Conservation (phyloP, 1,140 invertebrate species). For the Tribolium madens region DNA sequence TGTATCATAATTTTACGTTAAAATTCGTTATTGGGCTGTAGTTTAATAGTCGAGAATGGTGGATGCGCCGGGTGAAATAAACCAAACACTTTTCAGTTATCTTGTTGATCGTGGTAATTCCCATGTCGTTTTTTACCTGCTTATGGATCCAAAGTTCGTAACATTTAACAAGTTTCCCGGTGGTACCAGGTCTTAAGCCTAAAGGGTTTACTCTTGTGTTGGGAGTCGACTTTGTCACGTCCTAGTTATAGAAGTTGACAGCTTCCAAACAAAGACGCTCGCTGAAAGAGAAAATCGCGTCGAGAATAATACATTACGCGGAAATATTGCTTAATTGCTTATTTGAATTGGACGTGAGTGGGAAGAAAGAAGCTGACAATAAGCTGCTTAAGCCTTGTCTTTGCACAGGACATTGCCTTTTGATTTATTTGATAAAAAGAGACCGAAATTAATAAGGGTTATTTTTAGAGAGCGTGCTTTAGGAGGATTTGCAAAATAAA, state of each 20-base stretch:
- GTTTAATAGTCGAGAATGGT: no score
- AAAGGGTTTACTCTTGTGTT: conserved; percentile 13
- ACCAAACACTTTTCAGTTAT: background rate
- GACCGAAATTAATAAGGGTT: no score
- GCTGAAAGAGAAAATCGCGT: conserved; percentile 2
- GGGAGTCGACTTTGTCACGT: conserved; percentile 24
- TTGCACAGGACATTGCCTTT: background rate
- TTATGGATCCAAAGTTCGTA: background rate
- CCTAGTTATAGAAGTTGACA: conserved; percentile 20
- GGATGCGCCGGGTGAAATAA: background rate
- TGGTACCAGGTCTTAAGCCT: background rate
- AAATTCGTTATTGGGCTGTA: no score
- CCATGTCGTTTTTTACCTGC: background rate
- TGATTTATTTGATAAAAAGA: no score
- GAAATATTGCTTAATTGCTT: conserved; percentile 21
- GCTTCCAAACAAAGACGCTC: background rate
- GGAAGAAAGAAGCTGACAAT: background rate
- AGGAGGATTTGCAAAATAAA: no score
- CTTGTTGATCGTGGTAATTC: background rate
- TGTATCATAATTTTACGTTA: no score
- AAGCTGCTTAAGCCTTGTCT: background rate
- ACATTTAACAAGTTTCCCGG: conserved; percentile 7
- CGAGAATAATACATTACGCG: conserved; percentile 13
- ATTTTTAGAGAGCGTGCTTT: no score
- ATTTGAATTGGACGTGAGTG: conserved; percentile 10